Base-by-base conservation (phyloP, 2,113 vertebrate species). In the Nestor notabilis region DNA sequence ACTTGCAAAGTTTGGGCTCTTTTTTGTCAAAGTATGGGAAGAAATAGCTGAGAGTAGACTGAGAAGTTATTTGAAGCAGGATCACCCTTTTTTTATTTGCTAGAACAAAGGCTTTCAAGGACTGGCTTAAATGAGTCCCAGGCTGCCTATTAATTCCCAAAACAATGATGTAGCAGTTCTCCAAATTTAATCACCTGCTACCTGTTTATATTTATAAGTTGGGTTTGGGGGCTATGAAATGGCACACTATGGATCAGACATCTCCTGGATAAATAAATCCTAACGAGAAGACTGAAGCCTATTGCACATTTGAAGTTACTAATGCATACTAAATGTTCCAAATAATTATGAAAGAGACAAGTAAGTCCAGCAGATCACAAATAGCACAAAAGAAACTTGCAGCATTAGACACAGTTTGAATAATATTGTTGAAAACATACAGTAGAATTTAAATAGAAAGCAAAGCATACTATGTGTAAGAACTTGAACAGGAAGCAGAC, bases 401-500 rank as follows among this genome's bases (percentile, higher is more conserved):
- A 87, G 83, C 44, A 92, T 81, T 82, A 89, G 80, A 66, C 58
- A 76, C 0, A 4, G 53, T 72, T 94, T 94, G 72, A 87, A n/a
- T 52, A 69, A 69, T 44, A 83, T 33, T 49, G 29, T 56, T 75
- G 47, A 79, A 94, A 90, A 71, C 7, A 64, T 78, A 82, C 37
- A 75, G 55, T n/a, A 70, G 74, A 82, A 53, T 52, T 93, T 87
- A 91, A 95, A 87, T 71, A 47, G 64, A 91, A 94, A 91, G 39
- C 29, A 60, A 91, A 96, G 55, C 4, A 2, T 25, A 84, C 33
- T 10, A 21, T 10, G n/a, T 65, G 47, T 79, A 87, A 61, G 41
- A 87, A 91, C 83, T 83, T 75, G 35, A 93, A 77, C 75, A 85
- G 90, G 91, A 95, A 97, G 77, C 8, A 7, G 28, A 83, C 20